Evolutionary conservation across 2,113 vertebrate genomes (phyloP).

Genomic region (Nothoprocta perdicaria): DNA sequence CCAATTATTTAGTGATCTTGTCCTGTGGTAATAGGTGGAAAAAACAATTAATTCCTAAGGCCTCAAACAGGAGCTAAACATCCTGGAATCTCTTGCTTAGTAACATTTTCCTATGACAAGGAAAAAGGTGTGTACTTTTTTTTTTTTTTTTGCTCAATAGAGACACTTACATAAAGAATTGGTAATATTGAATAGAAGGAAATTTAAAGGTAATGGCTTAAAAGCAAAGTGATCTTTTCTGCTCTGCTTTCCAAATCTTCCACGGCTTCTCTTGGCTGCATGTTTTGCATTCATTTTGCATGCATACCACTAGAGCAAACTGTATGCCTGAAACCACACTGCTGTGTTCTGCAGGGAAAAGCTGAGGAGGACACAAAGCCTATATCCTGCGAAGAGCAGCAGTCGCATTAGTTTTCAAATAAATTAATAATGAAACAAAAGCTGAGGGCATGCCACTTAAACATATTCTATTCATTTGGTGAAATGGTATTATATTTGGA

Average conservation of each 20-base stretch:
- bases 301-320: not conserved
- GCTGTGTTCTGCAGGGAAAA: not conserved
- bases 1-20: not conserved
- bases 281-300: constrained; percentile 50
- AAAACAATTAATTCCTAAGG: constrained; percentile 21
- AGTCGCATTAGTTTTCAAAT: not conserved
- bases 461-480: not conserved
- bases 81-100: not conserved
- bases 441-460: not conserved
- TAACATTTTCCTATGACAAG: not conserved
- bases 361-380: not conserved
- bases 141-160: not conserved
- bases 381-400: not conserved
- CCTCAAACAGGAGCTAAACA: not conserved
- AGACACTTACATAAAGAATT: not conserved
- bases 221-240: constrained; percentile 18
- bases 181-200: constrained; percentile 1
- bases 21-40: constrained; percentile 12
- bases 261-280: constrained; percentile 36
- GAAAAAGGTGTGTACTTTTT: not conserved
- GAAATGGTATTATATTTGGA: not conserved
- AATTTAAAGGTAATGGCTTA: constrained; percentile 17
- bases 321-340: constrained; percentile 12
- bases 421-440: not conserved
- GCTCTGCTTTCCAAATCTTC: constrained; percentile 7